Evolutionary conservation across 2,888 invertebrate genomes (phyloP), one percentile per base, ranked within the genome.

Genomic region (Melieria crassipennis): DNA sequence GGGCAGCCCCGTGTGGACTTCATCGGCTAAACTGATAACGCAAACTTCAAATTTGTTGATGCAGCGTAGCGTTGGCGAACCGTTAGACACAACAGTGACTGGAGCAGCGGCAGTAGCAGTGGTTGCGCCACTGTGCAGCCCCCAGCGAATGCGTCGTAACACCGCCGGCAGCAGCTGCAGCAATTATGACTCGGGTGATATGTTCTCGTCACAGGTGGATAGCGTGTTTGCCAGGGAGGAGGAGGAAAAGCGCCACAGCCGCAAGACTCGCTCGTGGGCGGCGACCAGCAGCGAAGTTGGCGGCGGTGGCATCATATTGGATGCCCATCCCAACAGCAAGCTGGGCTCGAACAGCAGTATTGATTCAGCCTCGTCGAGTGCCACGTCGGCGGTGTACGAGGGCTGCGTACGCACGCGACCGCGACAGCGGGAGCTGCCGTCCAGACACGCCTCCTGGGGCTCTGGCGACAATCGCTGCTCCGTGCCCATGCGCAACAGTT

Each of bases 401-500:
- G 93, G 93, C 45, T 92, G 93, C 50, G 92, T 91, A 62, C 88
- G 92, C 74, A 89, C 90, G 11, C 74, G 88, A 74, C 87, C 87
- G 73, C 87, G 88, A 46, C 89, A 89, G 76, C 81, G 85, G 16
- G 92, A 92, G 78, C 84, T 88, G 55, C 90, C 92, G 47, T 92
- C 93, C 71, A 89, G 94, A 9, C 93, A 94, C 83, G 92, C 94
- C 76, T 94, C 94, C 56, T 94, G 94, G 94, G 93, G 94, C 72
- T 92, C 93, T n/a, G 91, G 91, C 65, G 93, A 93, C 57, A 84
- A 82, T 72, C 88, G 91, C 57, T 88, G 91, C 66, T 89, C 89
- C 4, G 78, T 90, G 70, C 91, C 92, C 0, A 91, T 91, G 50
- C 87, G 92, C 66, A 92, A 92, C 78, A 91, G 92, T 85, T 92